Conservation (phyloP, 64 coral and sea anemone genomes). For the Acropora yongei region DNA sequence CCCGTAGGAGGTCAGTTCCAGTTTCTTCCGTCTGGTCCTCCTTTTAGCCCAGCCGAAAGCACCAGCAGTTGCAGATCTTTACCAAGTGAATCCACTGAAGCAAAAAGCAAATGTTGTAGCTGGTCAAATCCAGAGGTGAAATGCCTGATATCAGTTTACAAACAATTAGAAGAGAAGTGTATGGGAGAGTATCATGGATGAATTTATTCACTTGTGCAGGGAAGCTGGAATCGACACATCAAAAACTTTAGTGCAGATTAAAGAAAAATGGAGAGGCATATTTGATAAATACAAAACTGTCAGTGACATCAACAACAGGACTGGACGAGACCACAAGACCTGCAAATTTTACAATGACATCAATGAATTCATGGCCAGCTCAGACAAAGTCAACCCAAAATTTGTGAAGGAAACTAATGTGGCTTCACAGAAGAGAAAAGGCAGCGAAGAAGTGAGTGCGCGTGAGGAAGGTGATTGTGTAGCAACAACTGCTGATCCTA, state of each 20-base stretch:
- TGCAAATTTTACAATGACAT: constrained; percentile 42
- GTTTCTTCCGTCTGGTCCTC: not conserved
- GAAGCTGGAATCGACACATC: not conserved
- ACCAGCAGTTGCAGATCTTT: not conserved
- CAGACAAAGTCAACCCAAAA: no score
- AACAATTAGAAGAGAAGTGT: not conserved
- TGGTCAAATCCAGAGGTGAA: constrained; percentile 27
- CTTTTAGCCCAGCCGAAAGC: not conserved
- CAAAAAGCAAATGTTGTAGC: constrained; percentile 34
- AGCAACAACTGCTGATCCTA: no score
- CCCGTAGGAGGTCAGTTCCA: not conserved
- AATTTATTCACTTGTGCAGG: no score
- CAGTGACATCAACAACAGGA: constrained; percentile 46
- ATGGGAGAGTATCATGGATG: no score
- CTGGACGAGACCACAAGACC: constrained; percentile 40
- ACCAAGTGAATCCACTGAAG: constrained; percentile 6
- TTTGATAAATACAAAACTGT: constrained; percentile 58
- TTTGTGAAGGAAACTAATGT: no score
- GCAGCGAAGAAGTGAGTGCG: not conserved
- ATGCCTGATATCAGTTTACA: constrained; percentile 27
- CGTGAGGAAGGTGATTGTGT: no score
- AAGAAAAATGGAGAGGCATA: constrained; percentile 45
- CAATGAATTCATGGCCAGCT: no score
- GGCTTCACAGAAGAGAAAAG: not conserved
- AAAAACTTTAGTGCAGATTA: no score